Evolutionary conservation across 2,888 invertebrate species (phyloP).

Genomic region (Trichogramma evanescens): DNA sequence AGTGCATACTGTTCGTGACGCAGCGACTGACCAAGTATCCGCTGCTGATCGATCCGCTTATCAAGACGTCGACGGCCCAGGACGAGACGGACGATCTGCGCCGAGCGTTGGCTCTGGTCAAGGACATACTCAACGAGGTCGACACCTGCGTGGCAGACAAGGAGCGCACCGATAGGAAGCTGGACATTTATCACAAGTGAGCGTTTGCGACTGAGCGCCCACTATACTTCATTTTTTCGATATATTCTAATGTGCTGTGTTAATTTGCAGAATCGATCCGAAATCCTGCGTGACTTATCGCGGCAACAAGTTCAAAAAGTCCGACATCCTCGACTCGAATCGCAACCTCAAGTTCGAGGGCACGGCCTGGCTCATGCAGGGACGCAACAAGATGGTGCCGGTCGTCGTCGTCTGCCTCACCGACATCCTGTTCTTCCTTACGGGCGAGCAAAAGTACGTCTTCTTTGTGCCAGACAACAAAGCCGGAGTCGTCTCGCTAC

Average conservation of each 20-base stretch:
- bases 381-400: slow-evolving; percentile 82
- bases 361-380: slow-evolving; percentile 81
- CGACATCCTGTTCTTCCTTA: slow-evolving; percentile 85
- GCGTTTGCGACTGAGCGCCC: slow-evolving; percentile 12
- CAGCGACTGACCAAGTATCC: slow-evolving; percentile 95
- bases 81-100: slow-evolving; percentile 75
- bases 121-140: slow-evolving; percentile 83
- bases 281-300: slow-evolving; percentile 82
- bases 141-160: slow-evolving; percentile 90
- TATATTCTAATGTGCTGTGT: neutral
- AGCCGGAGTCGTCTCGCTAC: slow-evolving; percentile 88
- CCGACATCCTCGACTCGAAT: slow-evolving; percentile 78
- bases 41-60: slow-evolving; percentile 79
- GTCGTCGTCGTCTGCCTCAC: slow-evolving; percentile 84
- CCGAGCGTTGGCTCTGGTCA: slow-evolving; percentile 72
- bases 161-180: slow-evolving; percentile 78
- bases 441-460: slow-evolving; percentile 79
- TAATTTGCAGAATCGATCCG: slow-evolving; percentile 66
- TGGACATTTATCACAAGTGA: slow-evolving; percentile 77
- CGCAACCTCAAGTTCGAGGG: slow-evolving; percentile 84
- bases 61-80: slow-evolving; percentile 82
- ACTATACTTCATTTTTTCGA: slow-evolving; percentile 8
- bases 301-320: slow-evolving; percentile 87
- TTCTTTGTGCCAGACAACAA: slow-evolving; percentile 93
- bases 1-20: slow-evolving; percentile 90